Conservation (phyloP, 2,888 invertebrate species). For the Mimachlamys varia region DNA sequence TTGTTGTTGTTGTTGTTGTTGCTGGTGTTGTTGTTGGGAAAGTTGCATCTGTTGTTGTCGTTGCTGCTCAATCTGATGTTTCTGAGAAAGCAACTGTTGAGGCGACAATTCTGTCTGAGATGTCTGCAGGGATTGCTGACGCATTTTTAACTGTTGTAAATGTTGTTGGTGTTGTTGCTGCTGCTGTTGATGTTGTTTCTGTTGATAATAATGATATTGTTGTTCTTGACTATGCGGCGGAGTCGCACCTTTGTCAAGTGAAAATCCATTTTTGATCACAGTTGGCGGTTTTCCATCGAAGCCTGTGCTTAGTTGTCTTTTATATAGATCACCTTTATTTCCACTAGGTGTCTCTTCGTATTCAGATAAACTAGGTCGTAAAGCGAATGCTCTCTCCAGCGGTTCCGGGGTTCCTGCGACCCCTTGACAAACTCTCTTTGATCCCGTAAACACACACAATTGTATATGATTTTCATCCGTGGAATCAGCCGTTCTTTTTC, state of each 20-base stretch:
- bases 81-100: constrained; percentile 2
- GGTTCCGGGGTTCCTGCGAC: neutral
- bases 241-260: neutral
- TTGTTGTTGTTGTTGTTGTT: neutral
- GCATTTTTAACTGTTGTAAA: constrained; percentile 20
- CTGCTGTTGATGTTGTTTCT: constrained; percentile 48
- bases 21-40: neutral
- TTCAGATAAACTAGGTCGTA: neutral
- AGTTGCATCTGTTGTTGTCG: neutral
- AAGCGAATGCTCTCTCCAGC: neutral
- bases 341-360: neutral
- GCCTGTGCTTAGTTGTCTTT: neutral
- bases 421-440: neutral
- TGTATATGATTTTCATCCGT: constrained; percentile 51
- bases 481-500: constrained; percentile 66
- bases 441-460: neutral
- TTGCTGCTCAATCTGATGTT: neutral
- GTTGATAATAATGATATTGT: constrained; percentile 37
- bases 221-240: neutral
- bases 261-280: constrained; percentile 20
- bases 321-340: neutral
- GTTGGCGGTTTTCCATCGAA: neutral
- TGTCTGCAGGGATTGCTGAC: neutral
- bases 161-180: constrained; percentile 38
- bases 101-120: neutral